Percentiles rank a stretch among this genome's conserved stretches.
Evolutionary conservation across 2,888 invertebrate genomes (phyloP).

Genomic region (Heteromyza rotundicornis): DNA sequence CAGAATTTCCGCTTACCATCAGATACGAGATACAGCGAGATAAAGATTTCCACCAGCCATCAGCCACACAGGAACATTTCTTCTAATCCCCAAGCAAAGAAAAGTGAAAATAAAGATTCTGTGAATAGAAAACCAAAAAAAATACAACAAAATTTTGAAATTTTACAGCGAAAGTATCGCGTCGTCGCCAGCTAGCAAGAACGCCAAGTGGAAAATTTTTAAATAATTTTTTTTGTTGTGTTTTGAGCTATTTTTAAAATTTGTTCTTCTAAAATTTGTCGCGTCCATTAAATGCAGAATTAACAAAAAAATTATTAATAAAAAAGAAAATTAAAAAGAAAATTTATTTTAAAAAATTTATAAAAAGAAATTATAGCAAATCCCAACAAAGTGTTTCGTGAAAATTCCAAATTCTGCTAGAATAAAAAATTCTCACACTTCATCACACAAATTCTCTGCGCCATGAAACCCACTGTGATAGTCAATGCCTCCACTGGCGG

Average conservation of each 20-base stretch:
- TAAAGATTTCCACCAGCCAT: neutral
- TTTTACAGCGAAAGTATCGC: neutral
- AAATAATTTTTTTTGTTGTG: neutral
- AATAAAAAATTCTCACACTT: neutral
- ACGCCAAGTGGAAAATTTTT: neutral
- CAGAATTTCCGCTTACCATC: neutral
- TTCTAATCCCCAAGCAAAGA: neutral
- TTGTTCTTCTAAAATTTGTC: neutral
- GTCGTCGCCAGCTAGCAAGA: neutral
- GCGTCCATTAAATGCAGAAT: too few relatives aligned
- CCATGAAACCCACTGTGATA: conserved; percentile 60
- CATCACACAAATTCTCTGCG: conserved; percentile 1
- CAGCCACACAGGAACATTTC: neutral
- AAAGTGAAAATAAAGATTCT: neutral
- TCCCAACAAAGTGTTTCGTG: too few relatives aligned
- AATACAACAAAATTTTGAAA: neutral
- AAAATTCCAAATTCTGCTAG: neutral
- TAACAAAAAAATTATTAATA: too few relatives aligned
- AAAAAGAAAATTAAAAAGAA: neutral
- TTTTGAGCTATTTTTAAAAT: neutral
- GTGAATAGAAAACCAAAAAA: neutral
- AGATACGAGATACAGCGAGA: neutral
- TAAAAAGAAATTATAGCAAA: neutral
- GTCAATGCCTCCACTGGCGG: conserved; percentile 39
- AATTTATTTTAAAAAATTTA: neutral